Base-by-base conservation (phyloP, 2,797 vertebrate genomes). In the Phyllotis vaccarum region DNA sequence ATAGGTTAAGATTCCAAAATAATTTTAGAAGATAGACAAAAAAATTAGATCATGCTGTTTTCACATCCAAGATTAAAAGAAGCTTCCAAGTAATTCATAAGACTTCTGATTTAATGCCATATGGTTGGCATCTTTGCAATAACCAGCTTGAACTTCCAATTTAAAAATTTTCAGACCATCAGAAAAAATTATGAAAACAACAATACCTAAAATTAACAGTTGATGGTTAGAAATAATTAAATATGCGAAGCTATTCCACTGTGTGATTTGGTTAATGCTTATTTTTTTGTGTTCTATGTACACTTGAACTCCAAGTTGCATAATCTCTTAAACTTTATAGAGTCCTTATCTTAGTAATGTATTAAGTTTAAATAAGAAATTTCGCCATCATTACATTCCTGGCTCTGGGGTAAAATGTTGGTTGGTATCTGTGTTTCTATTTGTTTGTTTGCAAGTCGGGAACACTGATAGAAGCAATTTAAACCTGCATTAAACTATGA, bases 61-160 rank as follows among this genome's bases (percentile, higher is more conserved):
- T 91, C 87, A 96, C 86, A 97, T 94, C 62, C 1, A 27, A 96
- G 88, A 98, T 95, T 90, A 97, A 98, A 97, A 95, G 93, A 96
- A 94, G 52, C 87, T 95, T 97, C 74, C 94, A 97, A 97, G 94
- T 97, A 97, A 97, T 97, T 98, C 82, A 94, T 97, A 89, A 96
- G 85, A 93, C 29, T 96, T 97, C 80, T 95, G 93, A 94, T 96
- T 90, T 94, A 95, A 90, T 94, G 91, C 91, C 82, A 91, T 95
- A 95, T 96, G 90, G 56, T 78, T 94, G 56, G 68, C 43, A 92
- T 93, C 62, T 96, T 88, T 95, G 91, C 91, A 97, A 93, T 90
- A 95, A 85, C 56, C n/a, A 97, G 87, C 43, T 86, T 95, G 54
- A 96, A 94, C 40, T 91, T 95, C 40, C 43, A 79, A 46, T 91